These are phyloP conservation scores for Xanthostigma xanthostigma DNA, from an alignment of 2,888 invertebrate genomes.

Conservation along the genomic window DNA sequence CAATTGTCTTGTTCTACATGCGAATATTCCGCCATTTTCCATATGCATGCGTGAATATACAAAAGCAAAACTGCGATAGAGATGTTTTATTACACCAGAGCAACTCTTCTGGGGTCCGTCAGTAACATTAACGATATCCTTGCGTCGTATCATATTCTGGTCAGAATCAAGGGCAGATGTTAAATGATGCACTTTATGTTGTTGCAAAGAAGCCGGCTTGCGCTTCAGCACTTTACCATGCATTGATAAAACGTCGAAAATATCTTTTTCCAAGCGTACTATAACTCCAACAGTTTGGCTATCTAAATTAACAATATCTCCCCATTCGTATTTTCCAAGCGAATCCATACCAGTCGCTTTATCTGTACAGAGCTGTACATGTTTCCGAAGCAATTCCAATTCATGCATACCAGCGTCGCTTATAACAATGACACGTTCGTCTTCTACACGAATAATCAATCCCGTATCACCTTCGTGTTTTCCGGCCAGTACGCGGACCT, in stretches of 20 bases:
- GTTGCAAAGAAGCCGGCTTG: slow-evolving; percentile 84
- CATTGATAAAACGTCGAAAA: slow-evolving; percentile 94
- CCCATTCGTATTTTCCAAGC: slow-evolving; percentile 97
- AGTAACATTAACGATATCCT: slow-evolving; percentile 92
- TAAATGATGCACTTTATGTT: slow-evolving; percentile 76
- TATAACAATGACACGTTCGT: slow-evolving; percentile 81
- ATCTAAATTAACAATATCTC: slow-evolving; percentile 90
- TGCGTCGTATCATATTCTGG: slow-evolving; percentile 83
- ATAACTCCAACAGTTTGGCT: slow-evolving; percentile 96
- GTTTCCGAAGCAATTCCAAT: slow-evolving; percentile 79
- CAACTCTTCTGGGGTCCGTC: slow-evolving; percentile 89
- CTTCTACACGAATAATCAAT: slow-evolving; percentile 87
- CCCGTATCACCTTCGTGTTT: slow-evolving; percentile 97
- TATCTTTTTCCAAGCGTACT: slow-evolving; percentile 90
- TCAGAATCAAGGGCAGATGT: slow-evolving; percentile 90
- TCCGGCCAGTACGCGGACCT: slow-evolving; percentile 78
- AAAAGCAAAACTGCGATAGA: slow-evolving; percentile 92
- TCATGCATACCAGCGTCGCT: slow-evolving; percentile 98
- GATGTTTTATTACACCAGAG: slow-evolving; percentile 92
- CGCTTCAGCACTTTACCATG: slow-evolving; percentile 91
- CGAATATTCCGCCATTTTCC: slow-evolving; percentile 97
- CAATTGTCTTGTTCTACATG: slow-evolving; percentile 88
- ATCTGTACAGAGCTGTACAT: slow-evolving; percentile 92
- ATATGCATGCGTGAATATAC: slow-evolving; percentile 87
- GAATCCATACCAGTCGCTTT: slow-evolving; percentile 99